Evolutionary conservation across 2,888 invertebrate species (phyloP), one percentile per base, ranked within the genome.

Genomic region (Pocota personata): DNA sequence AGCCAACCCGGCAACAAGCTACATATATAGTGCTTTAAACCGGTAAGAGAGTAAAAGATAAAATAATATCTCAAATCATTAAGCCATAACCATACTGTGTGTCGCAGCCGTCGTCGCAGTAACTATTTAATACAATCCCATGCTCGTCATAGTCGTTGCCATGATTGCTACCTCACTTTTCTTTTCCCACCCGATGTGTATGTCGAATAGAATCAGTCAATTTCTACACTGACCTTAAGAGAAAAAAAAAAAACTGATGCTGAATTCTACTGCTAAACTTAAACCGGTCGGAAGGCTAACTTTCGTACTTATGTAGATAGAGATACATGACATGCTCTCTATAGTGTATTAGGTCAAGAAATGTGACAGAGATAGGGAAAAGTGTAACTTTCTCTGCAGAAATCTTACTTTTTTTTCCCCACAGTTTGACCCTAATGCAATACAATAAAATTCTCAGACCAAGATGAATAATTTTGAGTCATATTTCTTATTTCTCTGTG

Each of bases 331-430:
- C 27, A 58, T 64, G 16, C 27, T 35, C 16, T 24, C n/a, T 46
- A 32, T 3, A 64, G 79, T 79, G 66, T 50, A 67, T 75, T 62
- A 84, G 79, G 79, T 79, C 73, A 79, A 75, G 69, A 79, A 69
- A 67, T 55, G 19, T 37, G 16, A 24, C 10, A 27, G 10, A 16
- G 27, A 16, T 14, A 27, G 19, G 19, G 4, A 21, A 55, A 60
- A 30, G 8, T 32, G 46, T 57, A 32, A 79, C 83, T 79, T 84
- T 84, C 80, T 66, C 80, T 69, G 30, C 21, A 27, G 7, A 57
- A 14, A 52, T 19, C 14, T 30, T 55, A 12, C 32, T 14, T 40
- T 37, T 30, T 24, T 16, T 32, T 50, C 21, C 37, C 19, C 60
- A 40, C 48, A 35, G 4, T 43, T 24, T 73, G 62, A 82, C 55